Conservation (phyloP, 2,797 vertebrate species). For the Lithobates pipiens region DNA sequence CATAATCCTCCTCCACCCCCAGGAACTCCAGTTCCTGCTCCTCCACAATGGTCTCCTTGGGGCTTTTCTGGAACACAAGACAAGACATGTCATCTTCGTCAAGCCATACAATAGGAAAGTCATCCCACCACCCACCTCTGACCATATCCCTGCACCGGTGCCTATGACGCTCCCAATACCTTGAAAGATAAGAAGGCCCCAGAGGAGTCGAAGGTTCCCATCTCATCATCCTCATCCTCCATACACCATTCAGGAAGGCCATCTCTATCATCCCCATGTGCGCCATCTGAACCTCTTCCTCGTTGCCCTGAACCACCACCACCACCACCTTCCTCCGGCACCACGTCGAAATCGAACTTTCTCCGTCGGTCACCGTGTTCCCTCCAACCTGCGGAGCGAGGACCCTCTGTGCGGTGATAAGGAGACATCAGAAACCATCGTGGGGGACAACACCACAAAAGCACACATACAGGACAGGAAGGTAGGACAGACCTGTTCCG, state of each 20-base stretch:
- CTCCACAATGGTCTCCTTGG: conserved; percentile 86
- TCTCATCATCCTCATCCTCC: conserved; percentile 89
- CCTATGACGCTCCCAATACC: conserved; percentile 66
- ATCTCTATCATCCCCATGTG: conserved; percentile 84
- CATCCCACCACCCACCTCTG: no score
- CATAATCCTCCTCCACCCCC: conserved; percentile 81
- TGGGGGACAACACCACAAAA: accelerated
- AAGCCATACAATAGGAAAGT: no score
- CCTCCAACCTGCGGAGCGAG: conserved; percentile 91
- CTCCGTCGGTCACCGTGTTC: conserved; percentile 82
- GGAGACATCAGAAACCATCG: conserved; percentile 60
- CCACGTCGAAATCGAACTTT: conserved; percentile 90
- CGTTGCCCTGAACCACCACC: neutral
- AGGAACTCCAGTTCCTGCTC: conserved; percentile 89
- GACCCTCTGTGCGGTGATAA: conserved; percentile 75
- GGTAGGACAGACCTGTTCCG: conserved; percentile 21
- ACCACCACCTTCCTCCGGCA: conserved; percentile 72
- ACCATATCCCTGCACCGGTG: no score
- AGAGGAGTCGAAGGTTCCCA: conserved; percentile 93
- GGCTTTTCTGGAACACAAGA: conserved; percentile 78
- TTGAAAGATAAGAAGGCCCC: conserved; percentile 88
- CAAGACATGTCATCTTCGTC: no score
- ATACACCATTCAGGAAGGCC: conserved; percentile 93
- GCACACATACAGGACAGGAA: no score
- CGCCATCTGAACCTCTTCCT: conserved; percentile 78